A percentile compares a stretch with the other conserved stretches of the same genome.
phyloP scores from a whole-genome alignment of 2,888 invertebrate species.

The Leucoma salicis region DNA sequence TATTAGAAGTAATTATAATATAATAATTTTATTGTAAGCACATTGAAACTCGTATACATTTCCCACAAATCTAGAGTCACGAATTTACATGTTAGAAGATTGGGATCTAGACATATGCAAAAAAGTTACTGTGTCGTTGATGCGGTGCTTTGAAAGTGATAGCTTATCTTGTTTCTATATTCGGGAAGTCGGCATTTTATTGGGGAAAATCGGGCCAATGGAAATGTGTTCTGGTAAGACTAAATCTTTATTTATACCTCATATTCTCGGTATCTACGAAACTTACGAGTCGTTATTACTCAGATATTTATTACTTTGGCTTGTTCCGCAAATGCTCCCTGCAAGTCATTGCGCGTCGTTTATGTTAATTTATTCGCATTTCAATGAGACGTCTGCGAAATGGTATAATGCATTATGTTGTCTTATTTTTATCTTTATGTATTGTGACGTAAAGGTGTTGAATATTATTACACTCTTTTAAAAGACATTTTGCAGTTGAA shows the following conservation, averaged over 20 bases:
- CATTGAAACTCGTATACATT: conserved; percentile 59
- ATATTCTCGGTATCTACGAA: conserved; percentile 40
- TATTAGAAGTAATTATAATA: too few relatives aligned
- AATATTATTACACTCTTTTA: too few relatives aligned
- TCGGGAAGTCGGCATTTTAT: conserved; percentile 14
- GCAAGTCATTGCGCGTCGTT: conserved; percentile 51
- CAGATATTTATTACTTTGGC: conserved; percentile 61
- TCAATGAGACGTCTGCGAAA: conserved; percentile 66
- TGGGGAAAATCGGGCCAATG: conserved; percentile 14
- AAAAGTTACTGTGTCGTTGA: conserved; percentile 27
- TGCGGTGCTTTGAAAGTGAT: conserved; percentile 16
- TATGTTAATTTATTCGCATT: conserved; percentile 77
- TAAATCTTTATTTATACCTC: conserved; percentile 56
- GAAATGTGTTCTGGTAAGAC: conserved; percentile 34
- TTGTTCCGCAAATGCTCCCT: conserved; percentile 49
- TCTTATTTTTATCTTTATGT: conserved; percentile 53
- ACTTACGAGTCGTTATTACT: conserved; percentile 52
- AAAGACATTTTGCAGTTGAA: too few relatives aligned
- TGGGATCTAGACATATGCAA: conserved; percentile 39
- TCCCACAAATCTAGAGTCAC: conserved; percentile 61
- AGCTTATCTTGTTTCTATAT: conserved; percentile 18
- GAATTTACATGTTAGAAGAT: conserved; percentile 50
- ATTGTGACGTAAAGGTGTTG: too few relatives aligned
- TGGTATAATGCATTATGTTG: conserved; percentile 61
- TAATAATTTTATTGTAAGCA: too few relatives aligned